Base-by-base conservation (phyloP, 2,888 invertebrate species). In the Lithophane socia region DNA sequence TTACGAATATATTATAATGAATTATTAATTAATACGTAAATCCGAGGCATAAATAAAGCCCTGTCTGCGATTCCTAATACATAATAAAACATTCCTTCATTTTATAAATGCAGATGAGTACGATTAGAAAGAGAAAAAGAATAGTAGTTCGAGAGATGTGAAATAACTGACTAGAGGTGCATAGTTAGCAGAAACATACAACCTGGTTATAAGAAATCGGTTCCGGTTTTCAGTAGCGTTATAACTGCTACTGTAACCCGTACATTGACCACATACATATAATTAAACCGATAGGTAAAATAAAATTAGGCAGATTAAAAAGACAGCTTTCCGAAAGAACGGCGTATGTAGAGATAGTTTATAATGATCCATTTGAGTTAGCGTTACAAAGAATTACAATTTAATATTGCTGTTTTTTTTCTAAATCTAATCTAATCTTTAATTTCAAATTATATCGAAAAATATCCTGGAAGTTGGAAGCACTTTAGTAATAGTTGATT, bases 111-210 rank as follows among this genome's bases (percentile, higher is more conserved):
- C 21, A 42, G 24, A 79, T 7, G 66, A 54, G 42, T 64, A 44
- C 13, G 13, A 56, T 54, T 56, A 66, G 37, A 54, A 66, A 77
- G 42, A 75, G 44, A 63, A 21, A 54, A 49, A 54, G 4, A 69
- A 56, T 21, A 56, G 49, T 61, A 47, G n/a, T 66, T 24, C 29
- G 58, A 76, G 58, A 86, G 73, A 58, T 73, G 72, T 66, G 63
- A 65, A 47, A 68, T 37, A 68, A 65, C 7, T 82, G 83, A 83
- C 86, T 86, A 77, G 83, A 64, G 49, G 65, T 71, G 66, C 44
- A 47, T 4, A 65, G n/a, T 78, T 78, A 64, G 74, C 68, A 72
- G 56, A 67, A 42, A 65, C 13, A 60, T 44, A 72, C 52, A 56
- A 80, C 49, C 5, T 52, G 60, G n/a, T 49, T 47, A 18, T 18